phyloP scores from a whole-genome alignment of 1,140 invertebrate genomes.

The Drosophila parvula region DNA sequence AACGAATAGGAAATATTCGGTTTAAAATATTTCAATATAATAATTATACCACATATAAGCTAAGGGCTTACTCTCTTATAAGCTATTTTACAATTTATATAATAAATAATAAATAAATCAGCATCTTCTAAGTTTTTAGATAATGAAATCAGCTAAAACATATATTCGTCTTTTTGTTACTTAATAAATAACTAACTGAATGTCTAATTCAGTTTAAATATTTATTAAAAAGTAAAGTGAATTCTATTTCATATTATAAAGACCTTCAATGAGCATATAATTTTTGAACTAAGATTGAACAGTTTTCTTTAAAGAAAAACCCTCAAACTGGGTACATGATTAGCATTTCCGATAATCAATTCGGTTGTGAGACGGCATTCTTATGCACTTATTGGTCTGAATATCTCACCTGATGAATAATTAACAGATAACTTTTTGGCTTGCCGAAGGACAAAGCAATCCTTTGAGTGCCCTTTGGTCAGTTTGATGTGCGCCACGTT shows the following conservation, averaged over 20 bases:
- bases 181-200: not conserved
- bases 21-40: not conserved
- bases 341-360: constrained; percentile 11
- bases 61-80: not conserved
- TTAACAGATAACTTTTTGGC: constrained; percentile 67
- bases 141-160: not conserved
- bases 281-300: not conserved
- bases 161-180: not conserved
- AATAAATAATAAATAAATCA: not conserved
- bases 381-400: constrained; percentile 3
- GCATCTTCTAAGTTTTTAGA: not conserved
- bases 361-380: not conserved
- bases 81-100: not conserved
- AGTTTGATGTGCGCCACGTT: constrained; percentile 59
- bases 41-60: not conserved
- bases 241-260: not conserved
- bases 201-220: not conserved
- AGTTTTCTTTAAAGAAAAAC: not conserved
- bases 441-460: constrained; percentile 24
- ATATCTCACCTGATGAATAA: constrained; percentile 68
- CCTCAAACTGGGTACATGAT: not conserved
- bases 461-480: constrained; percentile 56
- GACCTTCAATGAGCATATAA: not conserved
- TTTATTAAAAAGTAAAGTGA: not conserved
- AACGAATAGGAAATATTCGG: not conserved